Conservation (phyloP, 2,113 vertebrate species). For the Myiozetetes cayanensis region DNA sequence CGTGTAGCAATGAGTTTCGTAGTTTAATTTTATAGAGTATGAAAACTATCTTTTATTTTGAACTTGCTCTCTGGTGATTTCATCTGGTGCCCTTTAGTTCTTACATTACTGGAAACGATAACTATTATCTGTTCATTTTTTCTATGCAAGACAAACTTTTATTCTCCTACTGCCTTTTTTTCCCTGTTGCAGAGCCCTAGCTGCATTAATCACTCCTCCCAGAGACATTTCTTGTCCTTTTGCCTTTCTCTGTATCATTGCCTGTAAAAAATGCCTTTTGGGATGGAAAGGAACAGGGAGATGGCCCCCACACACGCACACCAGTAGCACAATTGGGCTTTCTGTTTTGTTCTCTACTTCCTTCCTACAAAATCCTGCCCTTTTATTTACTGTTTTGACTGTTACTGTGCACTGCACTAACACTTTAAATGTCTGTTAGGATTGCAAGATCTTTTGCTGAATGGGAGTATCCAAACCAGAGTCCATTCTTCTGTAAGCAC, state of each 20-base stretch:
- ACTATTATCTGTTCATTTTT: neutral
- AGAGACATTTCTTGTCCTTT: neutral
- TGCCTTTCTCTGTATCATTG: neutral
- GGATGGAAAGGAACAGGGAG: neutral
- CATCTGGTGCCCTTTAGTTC: neutral
- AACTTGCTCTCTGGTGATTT: neutral
- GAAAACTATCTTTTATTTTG: neutral
- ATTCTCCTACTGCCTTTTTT: neutral
- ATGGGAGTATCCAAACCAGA: neutral
- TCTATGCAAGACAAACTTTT: neutral
- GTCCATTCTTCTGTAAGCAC: neutral
- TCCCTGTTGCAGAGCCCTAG: neutral
- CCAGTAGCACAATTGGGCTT: neutral
- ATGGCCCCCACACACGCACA: neutral
- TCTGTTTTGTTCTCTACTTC: conserved; percentile 34
- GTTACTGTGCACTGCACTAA: conserved; percentile 22
- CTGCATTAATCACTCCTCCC: neutral
- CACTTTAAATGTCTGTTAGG: neutral
- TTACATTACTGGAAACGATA: neutral
- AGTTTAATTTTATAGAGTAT: neutral
- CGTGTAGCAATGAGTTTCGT: neutral
- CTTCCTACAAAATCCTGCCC: conserved; percentile 19
- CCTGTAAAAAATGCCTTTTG: neutral
- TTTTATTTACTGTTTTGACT: conserved; percentile 58
- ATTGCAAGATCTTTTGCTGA: neutral